Evolutionary conservation across 2,113 vertebrate genomes (phyloP).

Genomic region (Anser brachyrhynchus): DNA sequence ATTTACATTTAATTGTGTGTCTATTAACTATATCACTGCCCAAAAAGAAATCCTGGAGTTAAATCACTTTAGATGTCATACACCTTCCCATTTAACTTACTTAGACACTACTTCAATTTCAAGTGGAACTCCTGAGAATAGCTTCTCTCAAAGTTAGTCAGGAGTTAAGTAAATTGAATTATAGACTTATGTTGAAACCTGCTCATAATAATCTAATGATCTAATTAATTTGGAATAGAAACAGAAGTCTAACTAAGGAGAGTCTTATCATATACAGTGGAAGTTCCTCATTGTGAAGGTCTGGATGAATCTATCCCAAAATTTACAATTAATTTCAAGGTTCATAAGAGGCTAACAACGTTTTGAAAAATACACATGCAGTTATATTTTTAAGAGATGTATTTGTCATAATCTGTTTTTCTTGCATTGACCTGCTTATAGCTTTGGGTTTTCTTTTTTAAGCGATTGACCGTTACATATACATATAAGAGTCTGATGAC

Average conservation of each 20-base stretch:
- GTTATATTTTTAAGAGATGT: not conserved
- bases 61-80: not conserved
- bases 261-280: not conserved
- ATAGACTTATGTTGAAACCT: not conserved
- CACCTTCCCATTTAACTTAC: not conserved
- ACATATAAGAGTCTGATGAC: conserved; percentile 89
- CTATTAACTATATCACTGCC: not conserved
- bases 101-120: not conserved
- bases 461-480: conserved; percentile 87
- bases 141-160: not conserved
- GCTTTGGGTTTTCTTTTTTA: conserved; percentile 42
- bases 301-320: not conserved
- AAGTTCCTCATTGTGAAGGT: not conserved
- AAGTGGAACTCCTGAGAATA: not conserved
- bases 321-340: not conserved
- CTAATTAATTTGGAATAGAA: not conserved
- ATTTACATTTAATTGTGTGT: not conserved
- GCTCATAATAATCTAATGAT: not conserved
- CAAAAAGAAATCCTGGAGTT: not conserved
- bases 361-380: not conserved
- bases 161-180: not conserved
- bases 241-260: not conserved
- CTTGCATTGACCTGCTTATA: conserved; percentile 1
- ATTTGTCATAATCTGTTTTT: not conserved
- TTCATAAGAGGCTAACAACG: not conserved